These are phyloP conservation scores for Gerris lacustris DNA, from an alignment of 2,888 invertebrate genomes.

Conservation along the genomic window DNA sequence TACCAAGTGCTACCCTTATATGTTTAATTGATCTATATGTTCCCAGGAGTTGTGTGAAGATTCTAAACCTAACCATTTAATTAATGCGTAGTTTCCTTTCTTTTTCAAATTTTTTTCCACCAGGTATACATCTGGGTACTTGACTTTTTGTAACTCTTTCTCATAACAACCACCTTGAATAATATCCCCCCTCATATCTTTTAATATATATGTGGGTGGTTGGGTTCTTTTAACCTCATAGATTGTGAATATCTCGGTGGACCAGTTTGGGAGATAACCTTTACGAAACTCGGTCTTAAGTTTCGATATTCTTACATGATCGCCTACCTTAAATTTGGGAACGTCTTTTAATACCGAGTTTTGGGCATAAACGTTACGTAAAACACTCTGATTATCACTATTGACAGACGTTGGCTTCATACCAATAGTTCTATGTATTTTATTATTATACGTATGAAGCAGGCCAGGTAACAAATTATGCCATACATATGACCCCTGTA, in stretches of 20 bases:
- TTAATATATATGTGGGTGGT: not conserved
- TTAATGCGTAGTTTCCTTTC: conserved; percentile 28
- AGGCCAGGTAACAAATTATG: conserved; percentile 26
- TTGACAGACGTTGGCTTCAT: conserved; percentile 33
- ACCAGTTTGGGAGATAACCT: conserved; percentile 35
- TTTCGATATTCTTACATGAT: conserved; percentile 34
- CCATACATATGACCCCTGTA: conserved; percentile 27
- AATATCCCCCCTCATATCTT: not conserved
- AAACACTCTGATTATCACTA: not conserved
- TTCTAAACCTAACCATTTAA: conserved; percentile 29
- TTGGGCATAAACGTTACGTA: conserved; percentile 10
- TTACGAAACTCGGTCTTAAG: conserved; percentile 33
- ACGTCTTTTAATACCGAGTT: conserved; percentile 28
- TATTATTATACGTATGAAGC: conserved; percentile 32
- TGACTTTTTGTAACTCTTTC: conserved; percentile 30
- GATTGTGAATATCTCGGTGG: conserved; percentile 35
- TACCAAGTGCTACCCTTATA: not conserved
- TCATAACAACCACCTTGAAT: conserved; percentile 31
- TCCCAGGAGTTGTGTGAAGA: conserved; percentile 12
- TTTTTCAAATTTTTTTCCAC: conserved; percentile 31
- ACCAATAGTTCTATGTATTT: conserved; percentile 35
- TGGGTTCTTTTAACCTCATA: conserved; percentile 30
- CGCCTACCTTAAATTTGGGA: conserved; percentile 32
- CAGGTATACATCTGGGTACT: conserved; percentile 30
- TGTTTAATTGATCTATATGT: not conserved